Base-by-base conservation (phyloP, 2,888 invertebrate species). In the Ochropleura plecta region DNA sequence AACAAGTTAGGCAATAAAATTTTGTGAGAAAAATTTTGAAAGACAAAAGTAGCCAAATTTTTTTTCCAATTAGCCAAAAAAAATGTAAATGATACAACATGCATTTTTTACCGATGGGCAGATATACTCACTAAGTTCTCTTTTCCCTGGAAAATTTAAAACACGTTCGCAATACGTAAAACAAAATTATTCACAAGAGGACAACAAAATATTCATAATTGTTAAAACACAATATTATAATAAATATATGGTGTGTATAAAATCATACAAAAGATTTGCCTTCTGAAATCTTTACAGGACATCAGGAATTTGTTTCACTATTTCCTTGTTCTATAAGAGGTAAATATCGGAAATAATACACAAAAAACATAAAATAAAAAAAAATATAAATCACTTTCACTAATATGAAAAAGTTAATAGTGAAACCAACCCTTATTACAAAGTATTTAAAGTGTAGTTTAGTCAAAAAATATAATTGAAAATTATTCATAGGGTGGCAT, bases 101-200 rank as follows among this genome's bases (percentile, higher is more conserved):
- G 94, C 94, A 90, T 65, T 90, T 90, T 95, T 94, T 94, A 95
- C 94, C 90, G 89, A 90, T 87, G 84, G 88, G 86, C 87, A 82
- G 90, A 82, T 76, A 93, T 96, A 96, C 96, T 96, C 94, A 96
- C 96, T 95, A 96, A 94, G 91, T 95, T 96, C 93, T 96, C 96
- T 95, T 95, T 96, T 83, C 96, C 96, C 96, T 96, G 96, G 78
- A 96, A 96, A 91, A 93, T 95, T 94, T 94, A 91, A 94, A 94
- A 94, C 91, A 95, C 90, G 91, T 91, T 89, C 92, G 90, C 92
- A 90, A 91, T 93, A 92, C 93, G 92, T 95, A 92, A 93, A 91
- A 93, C 86, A 88, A 89, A 86, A 95, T 95, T 96, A 95, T 94
- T 95, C 94, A 96, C 95, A 92, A 90, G 86, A 87, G 84, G 83